These are phyloP conservation scores for Cynodonichthys magdalenae DNA, from an alignment of 2,797 vertebrate species.

Conservation along the genomic window DNA sequence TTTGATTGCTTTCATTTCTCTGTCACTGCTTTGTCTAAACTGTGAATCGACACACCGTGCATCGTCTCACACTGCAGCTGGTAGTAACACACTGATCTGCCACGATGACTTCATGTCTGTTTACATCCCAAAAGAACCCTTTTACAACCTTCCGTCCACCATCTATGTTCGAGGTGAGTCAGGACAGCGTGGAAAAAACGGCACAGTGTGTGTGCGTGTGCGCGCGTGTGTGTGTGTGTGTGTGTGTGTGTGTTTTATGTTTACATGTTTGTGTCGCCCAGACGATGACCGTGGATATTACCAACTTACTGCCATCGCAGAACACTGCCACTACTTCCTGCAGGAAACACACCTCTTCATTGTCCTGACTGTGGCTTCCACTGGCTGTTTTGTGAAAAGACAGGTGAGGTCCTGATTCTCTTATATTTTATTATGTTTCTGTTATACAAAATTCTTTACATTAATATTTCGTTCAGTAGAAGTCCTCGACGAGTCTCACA, in stretches of 20 bases:
- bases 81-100: constrained; percentile 12
- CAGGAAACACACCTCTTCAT: constrained; percentile 37
- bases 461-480: constrained; percentile 26
- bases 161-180: constrained; percentile 59
- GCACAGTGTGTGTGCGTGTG: too few relatives aligned
- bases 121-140: constrained; percentile 44
- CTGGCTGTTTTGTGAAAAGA: constrained; percentile 64
- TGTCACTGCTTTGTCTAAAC: constrained; percentile 17
- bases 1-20: constrained; percentile 9
- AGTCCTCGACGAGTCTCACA: constrained; percentile 32
- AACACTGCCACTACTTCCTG: constrained; percentile 53
- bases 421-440: not conserved
- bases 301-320: constrained; percentile 38
- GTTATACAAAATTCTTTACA: not conserved
- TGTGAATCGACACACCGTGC: constrained; percentile 11
- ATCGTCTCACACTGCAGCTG: not conserved
- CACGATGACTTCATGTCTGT: constrained; percentile 49
- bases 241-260: not conserved
- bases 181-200: not conserved
- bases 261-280: constrained; percentile 26
- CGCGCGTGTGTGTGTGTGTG: too few relatives aligned
- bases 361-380: constrained; percentile 38
- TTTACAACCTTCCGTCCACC: constrained; percentile 36
- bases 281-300: constrained; percentile 42
- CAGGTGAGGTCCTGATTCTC: constrained; percentile 27